These are phyloP conservation scores for Chinchilla lanigera DNA, from an alignment of 2,113 vertebrate genomes.

Conservation along the genomic window DNA sequence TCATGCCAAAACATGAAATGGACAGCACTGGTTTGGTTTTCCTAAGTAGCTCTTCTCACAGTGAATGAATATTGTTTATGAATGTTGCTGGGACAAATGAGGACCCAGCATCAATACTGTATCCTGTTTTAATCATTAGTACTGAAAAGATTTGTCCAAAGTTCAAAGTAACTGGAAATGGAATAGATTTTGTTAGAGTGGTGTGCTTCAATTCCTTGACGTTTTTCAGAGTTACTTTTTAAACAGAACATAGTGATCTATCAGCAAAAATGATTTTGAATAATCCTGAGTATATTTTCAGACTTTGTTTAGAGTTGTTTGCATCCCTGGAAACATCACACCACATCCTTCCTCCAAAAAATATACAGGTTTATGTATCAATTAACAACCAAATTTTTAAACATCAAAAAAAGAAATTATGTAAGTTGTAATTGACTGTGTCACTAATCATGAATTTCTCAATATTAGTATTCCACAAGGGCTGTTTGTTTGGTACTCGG, in stretches of 20 bases:
- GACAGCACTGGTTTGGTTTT: background rate
- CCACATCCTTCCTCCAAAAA: background rate
- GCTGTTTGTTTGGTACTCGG: background rate
- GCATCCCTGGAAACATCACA: background rate
- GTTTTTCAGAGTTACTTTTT: slow-evolving; percentile 15
- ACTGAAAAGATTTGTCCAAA: background rate
- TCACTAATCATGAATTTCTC: background rate
- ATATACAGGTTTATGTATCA: background rate
- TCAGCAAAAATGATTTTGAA: background rate
- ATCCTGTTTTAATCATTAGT: background rate
- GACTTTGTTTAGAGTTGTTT: background rate
- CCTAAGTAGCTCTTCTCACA: background rate
- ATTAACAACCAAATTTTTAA: background rate
- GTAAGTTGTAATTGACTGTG: background rate
- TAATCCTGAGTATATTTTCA: background rate
- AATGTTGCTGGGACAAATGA: background rate
- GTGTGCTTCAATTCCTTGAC: background rate
- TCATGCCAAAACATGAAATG: background rate
- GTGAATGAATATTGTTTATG: background rate
- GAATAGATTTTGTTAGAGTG: background rate
- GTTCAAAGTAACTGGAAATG: background rate
- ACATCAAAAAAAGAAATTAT: background rate
- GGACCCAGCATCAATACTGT: background rate
- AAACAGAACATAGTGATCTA: background rate
- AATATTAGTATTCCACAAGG: background rate